Percentiles rank a stretch among this genome's conserved stretches.
Conservation (phyloP, 2,888 invertebrate genomes). For the Eupithecia subfuscata region DNA sequence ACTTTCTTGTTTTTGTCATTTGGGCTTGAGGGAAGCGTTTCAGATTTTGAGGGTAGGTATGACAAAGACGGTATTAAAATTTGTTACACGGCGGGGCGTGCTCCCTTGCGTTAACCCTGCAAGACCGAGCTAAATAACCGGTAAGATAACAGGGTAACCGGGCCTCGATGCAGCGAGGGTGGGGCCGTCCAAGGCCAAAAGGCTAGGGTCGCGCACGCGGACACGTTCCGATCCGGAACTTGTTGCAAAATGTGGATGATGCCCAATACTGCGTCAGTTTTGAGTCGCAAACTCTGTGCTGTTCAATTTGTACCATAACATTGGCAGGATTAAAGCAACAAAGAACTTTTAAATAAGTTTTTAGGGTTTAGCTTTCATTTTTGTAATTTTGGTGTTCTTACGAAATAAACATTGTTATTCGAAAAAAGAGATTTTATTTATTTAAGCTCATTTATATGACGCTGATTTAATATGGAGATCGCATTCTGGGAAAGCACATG, state of each 20-base stretch:
- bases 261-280: neutral
- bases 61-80: no score
- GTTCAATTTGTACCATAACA: no score
- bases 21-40: no score
- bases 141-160: neutral
- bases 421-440: no score
- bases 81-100: neutral
- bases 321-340: no score
- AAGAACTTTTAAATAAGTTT: neutral
- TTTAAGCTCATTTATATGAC: no score
- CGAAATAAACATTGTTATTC: neutral
- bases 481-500: no score
- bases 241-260: constrained; percentile 1
- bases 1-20: no score
- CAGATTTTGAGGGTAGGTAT: no score
- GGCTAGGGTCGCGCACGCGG: neutral
- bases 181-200: neutral
- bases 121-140: neutral
- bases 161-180: neutral
- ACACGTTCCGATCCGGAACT: neutral
- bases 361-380: neutral
- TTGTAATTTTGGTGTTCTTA: no score
- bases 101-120: neutral
- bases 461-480: no score
- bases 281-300: neutral